Base-by-base conservation (phyloP, 2,888 invertebrate species). In the Amiota minor region DNA sequence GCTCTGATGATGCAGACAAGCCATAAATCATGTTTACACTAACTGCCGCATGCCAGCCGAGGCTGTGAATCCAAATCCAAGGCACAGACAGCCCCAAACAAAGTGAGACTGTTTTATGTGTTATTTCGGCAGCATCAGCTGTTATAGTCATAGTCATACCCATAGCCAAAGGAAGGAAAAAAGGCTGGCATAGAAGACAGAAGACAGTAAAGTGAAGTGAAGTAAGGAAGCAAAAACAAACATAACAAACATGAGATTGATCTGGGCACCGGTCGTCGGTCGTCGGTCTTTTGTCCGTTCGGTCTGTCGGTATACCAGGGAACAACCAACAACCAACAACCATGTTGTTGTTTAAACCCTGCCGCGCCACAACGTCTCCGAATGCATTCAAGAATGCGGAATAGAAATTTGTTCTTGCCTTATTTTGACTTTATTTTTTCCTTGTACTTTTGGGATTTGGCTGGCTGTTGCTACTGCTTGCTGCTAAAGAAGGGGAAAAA, bases 1-100 rank as follows among this genome's bases (percentile, higher is more conserved):
- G 53, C 53, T 35, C 53, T 45, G 10, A n/a, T 61, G 47, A 67
- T 62, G 67, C 20, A 69, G 71, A 72, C 73, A 76, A 72, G 75
- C 72, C 76, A 78, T 78, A 78, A 78, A 77, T 78, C 77, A 75
- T 76, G 74, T 75, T 75, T 75, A 74, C 76, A 75, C 76, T 72
- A 73, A 65, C 53, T 46, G 53, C 12, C 72, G 12, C 6, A 16
- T 46, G 65, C 65, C 59, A 59, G 9, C 45, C 53, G 62, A 71
- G 6, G 47, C 45, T 35, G 35, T 35, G 6, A 35, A 35, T 35
- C 35, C 6, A 8, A 35, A 35, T 35, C 35, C 35, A 53, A n/a
- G 46, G 35, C 55, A 55, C 14, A 46, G 12, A n/a, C n/a, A n/a
- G n/a, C n/a, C 47, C 9, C 10, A 47, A 49, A 49, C 68, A 50